Evolutionary conservation across 1,140 invertebrate species (phyloP).

Genomic region (Hestina assimilis): DNA sequence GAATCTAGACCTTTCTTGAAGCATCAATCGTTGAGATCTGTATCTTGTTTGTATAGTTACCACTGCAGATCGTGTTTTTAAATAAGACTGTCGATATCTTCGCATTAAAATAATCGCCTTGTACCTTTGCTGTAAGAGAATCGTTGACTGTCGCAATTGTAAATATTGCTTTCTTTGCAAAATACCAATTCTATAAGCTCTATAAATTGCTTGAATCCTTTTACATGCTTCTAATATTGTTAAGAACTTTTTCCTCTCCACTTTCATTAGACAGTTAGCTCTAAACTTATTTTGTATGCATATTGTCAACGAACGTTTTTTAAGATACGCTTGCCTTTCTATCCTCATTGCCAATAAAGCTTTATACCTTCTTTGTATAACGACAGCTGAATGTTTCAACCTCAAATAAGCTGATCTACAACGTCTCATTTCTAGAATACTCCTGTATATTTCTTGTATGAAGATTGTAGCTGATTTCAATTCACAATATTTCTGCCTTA

Average conservation of each 20-base stretch:
- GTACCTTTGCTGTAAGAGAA: conserved; percentile 40
- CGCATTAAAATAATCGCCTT: conserved; percentile 41
- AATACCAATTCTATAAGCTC: conserved; percentile 44
- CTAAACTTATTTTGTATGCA: conserved; percentile 50
- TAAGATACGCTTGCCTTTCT: conserved; percentile 26
- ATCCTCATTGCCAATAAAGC: conserved; percentile 50
- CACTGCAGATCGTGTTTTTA: conserved; percentile 25
- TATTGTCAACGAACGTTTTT: conserved; percentile 23
- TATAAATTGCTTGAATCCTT: conserved; percentile 59
- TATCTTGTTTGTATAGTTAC: conserved; percentile 46
- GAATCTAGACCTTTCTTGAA: conserved; percentile 35
- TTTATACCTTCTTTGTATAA: conserved; percentile 78
- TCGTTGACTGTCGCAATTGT: conserved; percentile 26
- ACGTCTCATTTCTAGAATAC: conserved; percentile 46
- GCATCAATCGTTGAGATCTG: conserved; percentile 43
- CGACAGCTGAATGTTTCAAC: conserved; percentile 52
- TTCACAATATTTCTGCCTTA: conserved; percentile 53
- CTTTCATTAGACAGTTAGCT: conserved; percentile 43
- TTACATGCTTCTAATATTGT: conserved; percentile 33
- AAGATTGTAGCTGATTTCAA: conserved; percentile 46
- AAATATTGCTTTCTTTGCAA: conserved; percentile 37
- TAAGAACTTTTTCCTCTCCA: conserved; percentile 38
- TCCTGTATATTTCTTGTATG: conserved; percentile 72
- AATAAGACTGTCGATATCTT: conserved; percentile 34
- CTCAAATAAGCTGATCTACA: conserved; percentile 57